Percentiles rank a stretch among this genome's conserved stretches.
These are phyloP conservation scores for Brachypalpus laphriformis DNA, from an alignment of 2,888 invertebrate species.

Conservation along the genomic window DNA sequence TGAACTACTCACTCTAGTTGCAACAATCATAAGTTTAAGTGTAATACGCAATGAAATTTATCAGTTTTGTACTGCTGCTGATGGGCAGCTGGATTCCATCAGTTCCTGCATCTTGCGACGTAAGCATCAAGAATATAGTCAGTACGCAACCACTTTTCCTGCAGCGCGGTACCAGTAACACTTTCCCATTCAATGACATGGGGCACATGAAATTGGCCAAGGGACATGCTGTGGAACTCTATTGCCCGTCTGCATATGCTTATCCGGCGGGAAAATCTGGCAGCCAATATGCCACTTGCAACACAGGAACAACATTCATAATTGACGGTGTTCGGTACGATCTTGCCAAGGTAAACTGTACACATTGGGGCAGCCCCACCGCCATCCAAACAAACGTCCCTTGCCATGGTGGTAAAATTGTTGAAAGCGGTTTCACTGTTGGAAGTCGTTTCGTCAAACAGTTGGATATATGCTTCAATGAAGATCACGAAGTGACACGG, in stretches of 20 bases:
- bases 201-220: too few species aligned
- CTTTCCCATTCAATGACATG: too few species aligned
- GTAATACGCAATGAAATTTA: too few species aligned
- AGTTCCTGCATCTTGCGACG: too few species aligned
- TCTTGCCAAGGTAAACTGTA: slow-evolving; percentile 79
- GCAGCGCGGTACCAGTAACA: too few species aligned
- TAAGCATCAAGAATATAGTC: too few species aligned
- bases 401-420: slow-evolving; percentile 77
- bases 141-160: too few species aligned
- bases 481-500: slow-evolving; percentile 78
- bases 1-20: too few species aligned
- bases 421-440: slow-evolving; percentile 50
- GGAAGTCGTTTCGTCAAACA: slow-evolving; percentile 78
- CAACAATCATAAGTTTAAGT: too few species aligned
- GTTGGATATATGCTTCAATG: slow-evolving; percentile 81
- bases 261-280: slow-evolving; percentile 55
- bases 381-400: slow-evolving; percentile 77
- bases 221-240: too few species aligned
- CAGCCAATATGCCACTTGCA: slow-evolving; percentile 76
- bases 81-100: too few species aligned
- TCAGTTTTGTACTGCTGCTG: too few species aligned
- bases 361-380: slow-evolving; percentile 77
- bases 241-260: slow-evolving; percentile 76
- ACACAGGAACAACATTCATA: slow-evolving; percentile 76
- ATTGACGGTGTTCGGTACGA: slow-evolving; percentile 75